Base-by-base conservation (phyloP, 2,888 invertebrate genomes). In the Phyllotreta cruciferae region DNA sequence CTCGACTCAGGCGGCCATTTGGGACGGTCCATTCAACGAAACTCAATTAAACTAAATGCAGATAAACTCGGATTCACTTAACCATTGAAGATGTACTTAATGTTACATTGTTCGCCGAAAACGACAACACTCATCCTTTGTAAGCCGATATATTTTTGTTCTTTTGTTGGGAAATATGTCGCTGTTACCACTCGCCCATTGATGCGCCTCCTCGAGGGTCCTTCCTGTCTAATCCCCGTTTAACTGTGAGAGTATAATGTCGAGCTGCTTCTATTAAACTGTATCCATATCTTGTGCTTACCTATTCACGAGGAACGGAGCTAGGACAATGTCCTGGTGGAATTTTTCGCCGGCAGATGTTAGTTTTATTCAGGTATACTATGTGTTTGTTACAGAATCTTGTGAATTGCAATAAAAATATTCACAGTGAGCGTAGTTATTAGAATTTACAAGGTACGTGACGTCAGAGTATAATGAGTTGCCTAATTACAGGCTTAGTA, bases 161-260 rank as follows among this genome's bases (percentile, higher is more conserved):
- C 71, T 68, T 71, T 70, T 70, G 71, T 71, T 66, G 66, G 24
- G 68, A 57, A 66, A 66, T 63, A 68, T 70, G 71, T 70, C 68
- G 64, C 61, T 64, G 68, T 70, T 67, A 69, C 68, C 67, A 67
- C 71, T 67, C 52, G 11, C 41, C 62, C 53, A 67, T 67, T 70
- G 69, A 68, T 61, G 54, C 52, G 64, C 65, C 69, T 64, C 65
- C 67, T 69, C 52, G 60, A 68, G 56, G 60, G 36, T 45, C 66
- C 66, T 69, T 70, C 66, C 66, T 68, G 63, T 67, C 68, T 74
- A 75, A 75, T 75, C 73, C 70, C 69, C 65, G 67, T 70, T 70
- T 71, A 72, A 72, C 67, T 70, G 68, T 65, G 65, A 70, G 66
- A 69, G 70, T 71, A 73, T 69, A 69, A 72, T 70, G 71, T 73